phyloP scores from a whole-genome alignment of 2,113 vertebrate species.

The Megaceryle maxima region DNA sequence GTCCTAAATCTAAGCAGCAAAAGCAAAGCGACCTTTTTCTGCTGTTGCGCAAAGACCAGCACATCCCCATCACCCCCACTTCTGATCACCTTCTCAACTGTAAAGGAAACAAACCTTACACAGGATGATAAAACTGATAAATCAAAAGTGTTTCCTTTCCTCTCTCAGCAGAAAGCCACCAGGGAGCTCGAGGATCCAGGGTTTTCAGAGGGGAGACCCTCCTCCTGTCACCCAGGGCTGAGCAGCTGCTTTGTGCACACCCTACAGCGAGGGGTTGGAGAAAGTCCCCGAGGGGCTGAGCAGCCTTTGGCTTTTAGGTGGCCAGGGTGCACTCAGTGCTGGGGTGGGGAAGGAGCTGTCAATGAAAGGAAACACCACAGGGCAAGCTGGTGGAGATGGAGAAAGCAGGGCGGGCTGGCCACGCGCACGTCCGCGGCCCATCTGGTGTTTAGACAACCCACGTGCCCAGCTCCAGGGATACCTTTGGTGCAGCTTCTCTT shows the following conservation, averaged over 20 bases:
- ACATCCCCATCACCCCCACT: neutral
- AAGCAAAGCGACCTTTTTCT: neutral
- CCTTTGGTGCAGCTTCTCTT: neutral
- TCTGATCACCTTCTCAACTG: neutral
- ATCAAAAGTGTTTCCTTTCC: neutral
- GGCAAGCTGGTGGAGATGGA: neutral
- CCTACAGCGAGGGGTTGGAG: neutral
- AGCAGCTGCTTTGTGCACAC: neutral
- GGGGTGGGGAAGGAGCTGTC: neutral
- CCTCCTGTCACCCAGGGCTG: neutral
- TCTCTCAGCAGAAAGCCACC: neutral
- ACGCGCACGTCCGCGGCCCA: neutral
- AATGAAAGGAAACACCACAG: neutral
- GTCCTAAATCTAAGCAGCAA: neutral
- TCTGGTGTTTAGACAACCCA: neutral
- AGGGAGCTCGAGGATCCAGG: neutral
- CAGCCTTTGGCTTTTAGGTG: neutral
- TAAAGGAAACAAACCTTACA: neutral
- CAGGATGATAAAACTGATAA: slow-evolving; percentile 35
- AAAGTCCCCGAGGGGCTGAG: neutral
- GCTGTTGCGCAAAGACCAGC: neutral
- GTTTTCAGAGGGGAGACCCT: neutral
- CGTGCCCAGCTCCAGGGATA: neutral
- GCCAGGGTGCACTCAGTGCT: neutral
- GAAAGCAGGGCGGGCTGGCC: neutral